Percentiles rank a stretch among this genome's conserved stretches.
Conservation (phyloP, 1,140 invertebrate species). For the Linepithema humile region DNA sequence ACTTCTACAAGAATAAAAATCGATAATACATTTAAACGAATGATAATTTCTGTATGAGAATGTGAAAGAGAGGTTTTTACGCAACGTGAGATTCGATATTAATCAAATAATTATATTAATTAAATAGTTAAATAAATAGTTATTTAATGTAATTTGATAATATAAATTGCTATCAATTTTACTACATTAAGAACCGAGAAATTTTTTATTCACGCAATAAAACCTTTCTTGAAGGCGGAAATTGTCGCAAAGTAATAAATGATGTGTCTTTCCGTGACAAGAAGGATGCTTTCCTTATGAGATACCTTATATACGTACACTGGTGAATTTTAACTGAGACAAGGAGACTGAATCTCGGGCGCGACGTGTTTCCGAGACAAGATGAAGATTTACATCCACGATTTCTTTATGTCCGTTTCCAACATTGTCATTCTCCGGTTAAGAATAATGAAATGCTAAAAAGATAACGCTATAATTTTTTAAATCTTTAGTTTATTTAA, state of each 20-base stretch:
- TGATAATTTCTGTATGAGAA: too few species aligned
- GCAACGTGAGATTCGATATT: too few species aligned
- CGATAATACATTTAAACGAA: not conserved
- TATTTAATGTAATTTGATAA: not conserved
- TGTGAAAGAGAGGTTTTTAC: too few species aligned
- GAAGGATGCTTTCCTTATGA: not conserved
- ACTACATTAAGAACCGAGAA: not conserved
- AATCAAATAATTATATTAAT: too few species aligned
- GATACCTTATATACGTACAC: not conserved
- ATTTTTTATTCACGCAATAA: not conserved
- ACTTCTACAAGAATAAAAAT: not conserved
- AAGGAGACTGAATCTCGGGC: not conserved
- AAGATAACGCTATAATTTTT: not conserved
- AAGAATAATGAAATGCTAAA: not conserved
- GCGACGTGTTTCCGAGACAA: not conserved
- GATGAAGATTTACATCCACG: not conserved
- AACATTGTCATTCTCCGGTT: not conserved
- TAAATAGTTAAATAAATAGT: too few species aligned
- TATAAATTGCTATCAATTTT: not conserved
- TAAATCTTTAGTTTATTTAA: too few species aligned
- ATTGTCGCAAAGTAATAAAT: conserved; percentile 2
- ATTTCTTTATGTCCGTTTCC: not conserved
- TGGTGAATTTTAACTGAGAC: not conserved
- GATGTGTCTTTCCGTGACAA: not conserved
- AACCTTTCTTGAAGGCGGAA: not conserved